These are phyloP conservation scores for Scaptodrosophila lebanonensis DNA, from an alignment of 1,140 invertebrate species.

Conservation along the genomic window DNA sequence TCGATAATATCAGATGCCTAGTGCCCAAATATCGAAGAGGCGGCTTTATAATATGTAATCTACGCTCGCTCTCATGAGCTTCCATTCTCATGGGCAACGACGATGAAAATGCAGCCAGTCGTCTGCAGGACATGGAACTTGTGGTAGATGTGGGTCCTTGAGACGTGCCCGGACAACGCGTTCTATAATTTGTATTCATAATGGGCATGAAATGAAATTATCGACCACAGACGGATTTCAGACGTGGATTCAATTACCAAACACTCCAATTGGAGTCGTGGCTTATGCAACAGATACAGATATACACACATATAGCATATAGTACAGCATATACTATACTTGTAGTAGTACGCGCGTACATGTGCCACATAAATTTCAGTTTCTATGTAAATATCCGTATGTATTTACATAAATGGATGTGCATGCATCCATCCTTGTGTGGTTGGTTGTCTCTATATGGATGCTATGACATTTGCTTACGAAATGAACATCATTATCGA, in stretches of 20 bases:
- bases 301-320: neutral
- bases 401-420: slow-evolving; percentile 46
- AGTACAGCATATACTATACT: too few relatives aligned
- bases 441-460: slow-evolving; percentile 3
- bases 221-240: slow-evolving; percentile 70
- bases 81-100: too few relatives aligned
- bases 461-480: slow-evolving; percentile 66
- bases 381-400: slow-evolving; percentile 45
- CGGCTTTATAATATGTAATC: too few relatives aligned
- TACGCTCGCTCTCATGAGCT: too few relatives aligned
- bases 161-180: neutral
- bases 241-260: slow-evolving; percentile 73
- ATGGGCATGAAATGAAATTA: slow-evolving; percentile 65
- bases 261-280: slow-evolving; percentile 34
- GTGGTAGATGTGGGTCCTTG: neutral
- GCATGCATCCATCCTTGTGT: neutral
- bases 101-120: too few relatives aligned
- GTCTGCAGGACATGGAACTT: too few relatives aligned
- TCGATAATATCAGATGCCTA: too few relatives aligned
- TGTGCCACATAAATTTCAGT: slow-evolving; percentile 58
- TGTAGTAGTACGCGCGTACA: slow-evolving; percentile 34
- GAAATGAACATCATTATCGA: slow-evolving; percentile 67
- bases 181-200: slow-evolving; percentile 63
- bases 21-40: too few relatives aligned
- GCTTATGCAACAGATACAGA: slow-evolving; percentile 1